Evolutionary conservation across 2,888 invertebrate species (phyloP).

Genomic region (Cremastobaeus sp.): DNA sequence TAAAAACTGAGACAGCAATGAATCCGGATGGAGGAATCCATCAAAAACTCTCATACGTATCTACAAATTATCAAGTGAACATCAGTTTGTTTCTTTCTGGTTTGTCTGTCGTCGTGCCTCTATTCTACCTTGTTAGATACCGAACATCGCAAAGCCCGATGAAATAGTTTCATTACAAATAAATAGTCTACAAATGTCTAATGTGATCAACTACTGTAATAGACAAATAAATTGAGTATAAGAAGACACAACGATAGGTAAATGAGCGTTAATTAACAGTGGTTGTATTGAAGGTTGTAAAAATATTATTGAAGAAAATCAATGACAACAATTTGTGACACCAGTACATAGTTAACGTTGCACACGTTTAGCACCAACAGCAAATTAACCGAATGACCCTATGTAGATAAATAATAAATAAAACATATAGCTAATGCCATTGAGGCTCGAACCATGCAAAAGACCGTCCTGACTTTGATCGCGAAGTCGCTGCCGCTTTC

Average conservation of each 20-base stretch:
- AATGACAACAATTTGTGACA: constrained; percentile 69
- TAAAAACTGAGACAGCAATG: not conserved
- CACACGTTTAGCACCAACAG: constrained; percentile 69
- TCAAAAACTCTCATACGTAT: too few species aligned
- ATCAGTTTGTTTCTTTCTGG: not conserved
- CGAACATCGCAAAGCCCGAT: constrained; percentile 54
- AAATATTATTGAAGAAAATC: constrained; percentile 22
- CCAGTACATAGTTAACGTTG: constrained; percentile 67
- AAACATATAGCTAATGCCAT: constrained; percentile 67
- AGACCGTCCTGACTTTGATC: not conserved
- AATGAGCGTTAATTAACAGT: constrained; percentile 60
- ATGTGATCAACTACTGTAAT: constrained; percentile 49
- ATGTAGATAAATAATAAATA: constrained; percentile 69
- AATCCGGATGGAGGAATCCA: not conserved
- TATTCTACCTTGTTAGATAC: constrained; percentile 56
- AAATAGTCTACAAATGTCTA: constrained; percentile 58
- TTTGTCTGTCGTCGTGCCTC: constrained; percentile 15
- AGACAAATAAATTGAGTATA: constrained; percentile 38
- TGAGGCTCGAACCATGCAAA: constrained; percentile 47
- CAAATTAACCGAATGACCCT: constrained; percentile 69
- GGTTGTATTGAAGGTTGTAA: constrained; percentile 48
- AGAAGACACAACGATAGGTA: constrained; percentile 49
- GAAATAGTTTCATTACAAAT: constrained; percentile 61
- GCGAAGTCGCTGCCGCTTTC: constrained; percentile 4
- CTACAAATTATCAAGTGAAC: not conserved